These are phyloP conservation scores for Hirtodrosophila duncani DNA, from an alignment of 2,888 invertebrate species.

Conservation along the genomic window DNA sequence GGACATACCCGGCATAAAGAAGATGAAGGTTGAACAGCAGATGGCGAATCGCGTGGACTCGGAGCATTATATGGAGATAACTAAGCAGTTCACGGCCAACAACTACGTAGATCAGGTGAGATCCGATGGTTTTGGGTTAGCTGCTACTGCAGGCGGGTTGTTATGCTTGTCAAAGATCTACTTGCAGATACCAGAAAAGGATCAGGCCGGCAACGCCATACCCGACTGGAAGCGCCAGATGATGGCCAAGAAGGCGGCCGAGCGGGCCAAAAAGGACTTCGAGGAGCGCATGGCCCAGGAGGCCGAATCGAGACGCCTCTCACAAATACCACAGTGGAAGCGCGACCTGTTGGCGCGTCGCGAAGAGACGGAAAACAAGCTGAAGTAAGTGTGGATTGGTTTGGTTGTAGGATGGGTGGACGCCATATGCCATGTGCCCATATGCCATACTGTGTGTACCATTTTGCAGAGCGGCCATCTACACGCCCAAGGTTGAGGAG, in stretches of 20 bases:
- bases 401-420: neutral
- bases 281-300: constrained; percentile 91
- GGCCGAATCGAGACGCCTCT: constrained; percentile 89
- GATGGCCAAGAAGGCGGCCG: constrained; percentile 95
- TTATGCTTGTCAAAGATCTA: constrained; percentile 71
- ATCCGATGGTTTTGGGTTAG: constrained; percentile 32
- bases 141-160: constrained; percentile 7
- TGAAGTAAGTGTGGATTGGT: constrained; percentile 81
- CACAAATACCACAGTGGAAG: constrained; percentile 96
- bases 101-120: constrained; percentile 94
- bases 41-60: constrained; percentile 90
- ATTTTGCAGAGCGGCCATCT: constrained; percentile 81
- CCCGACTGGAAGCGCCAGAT: constrained; percentile 97
- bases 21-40: constrained; percentile 93
- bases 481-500: constrained; percentile 85
- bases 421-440: constrained; percentile 38
- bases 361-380: constrained; percentile 87
- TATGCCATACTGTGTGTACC: constrained; percentile 31
- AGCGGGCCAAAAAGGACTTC: constrained; percentile 92
- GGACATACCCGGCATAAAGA: constrained; percentile 95
- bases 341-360: constrained; percentile 90
- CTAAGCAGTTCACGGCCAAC: constrained; percentile 89
- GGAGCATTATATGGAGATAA: constrained; percentile 90
- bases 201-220: constrained; percentile 91
- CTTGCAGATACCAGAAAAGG: constrained; percentile 90